Conservation (phyloP, 2,888 invertebrate species). For the Aphodius sticticus region DNA sequence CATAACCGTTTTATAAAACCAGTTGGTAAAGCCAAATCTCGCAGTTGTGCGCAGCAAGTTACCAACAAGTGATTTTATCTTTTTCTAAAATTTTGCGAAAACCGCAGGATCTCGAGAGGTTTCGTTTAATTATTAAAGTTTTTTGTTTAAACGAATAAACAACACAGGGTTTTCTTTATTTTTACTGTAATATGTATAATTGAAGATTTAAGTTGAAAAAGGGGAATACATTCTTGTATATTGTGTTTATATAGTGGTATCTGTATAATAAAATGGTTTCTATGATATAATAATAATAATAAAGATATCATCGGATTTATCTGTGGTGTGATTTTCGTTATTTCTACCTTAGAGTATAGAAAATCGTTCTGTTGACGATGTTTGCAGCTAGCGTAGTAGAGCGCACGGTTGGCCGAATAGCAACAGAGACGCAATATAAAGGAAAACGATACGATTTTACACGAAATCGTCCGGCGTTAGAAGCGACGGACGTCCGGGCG, state of each 20-base stretch:
- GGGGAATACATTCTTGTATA: slow-evolving; percentile 6
- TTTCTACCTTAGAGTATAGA: too few species aligned
- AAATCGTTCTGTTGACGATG: slow-evolving; percentile 11
- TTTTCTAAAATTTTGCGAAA: not conserved
- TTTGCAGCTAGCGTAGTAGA: slow-evolving; percentile 38
- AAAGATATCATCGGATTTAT: too few species aligned
- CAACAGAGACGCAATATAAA: slow-evolving; percentile 56
- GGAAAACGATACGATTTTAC: slow-evolving; percentile 57
- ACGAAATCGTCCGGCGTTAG: slow-evolving; percentile 53
- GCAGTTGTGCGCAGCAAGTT: not conserved
- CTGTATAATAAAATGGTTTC: too few species aligned
- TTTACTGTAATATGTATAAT: not conserved
- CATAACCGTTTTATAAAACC: slow-evolving; percentile 21
- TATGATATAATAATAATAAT: too few species aligned
- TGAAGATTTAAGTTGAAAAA: not conserved
- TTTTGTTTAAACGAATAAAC: too few species aligned
- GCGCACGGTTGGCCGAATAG: slow-evolving; percentile 33
- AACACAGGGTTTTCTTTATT: slow-evolving; percentile 9
- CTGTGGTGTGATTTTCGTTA: too few species aligned
- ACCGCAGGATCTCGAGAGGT: not conserved
- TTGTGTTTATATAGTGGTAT: not conserved
- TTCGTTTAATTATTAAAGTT: not conserved
- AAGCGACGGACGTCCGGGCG: slow-evolving; percentile 45
- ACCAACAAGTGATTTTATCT: not conserved
- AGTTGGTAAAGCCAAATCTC: slow-evolving; percentile 16